phyloP scores from a whole-genome alignment of 2,797 vertebrate genomes.

The Synanceia verrucosa region DNA sequence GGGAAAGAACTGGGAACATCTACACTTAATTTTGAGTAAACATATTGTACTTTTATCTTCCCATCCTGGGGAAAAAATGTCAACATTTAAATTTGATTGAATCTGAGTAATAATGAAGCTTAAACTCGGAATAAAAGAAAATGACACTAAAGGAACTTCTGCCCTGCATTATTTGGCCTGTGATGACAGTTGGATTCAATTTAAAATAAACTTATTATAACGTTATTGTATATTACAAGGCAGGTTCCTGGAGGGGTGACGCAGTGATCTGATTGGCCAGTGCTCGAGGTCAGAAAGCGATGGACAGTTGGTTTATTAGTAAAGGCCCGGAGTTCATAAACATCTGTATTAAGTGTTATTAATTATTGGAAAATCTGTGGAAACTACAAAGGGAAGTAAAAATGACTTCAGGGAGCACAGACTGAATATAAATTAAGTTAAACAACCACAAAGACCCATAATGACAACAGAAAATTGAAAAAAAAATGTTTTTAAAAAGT shows the following conservation, averaged over 20 bases:
- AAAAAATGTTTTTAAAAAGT: background rate
- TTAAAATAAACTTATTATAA: background rate
- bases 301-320: background rate
- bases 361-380: background rate
- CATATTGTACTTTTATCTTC: background rate
- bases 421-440: background rate
- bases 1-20: constrained; percentile 3
- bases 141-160: background rate
- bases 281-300: background rate
- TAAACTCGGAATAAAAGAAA: constrained; percentile 22
- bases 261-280: background rate
- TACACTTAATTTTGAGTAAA: background rate
- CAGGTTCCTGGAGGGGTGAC: too few species aligned
- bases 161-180: background rate
- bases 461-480: background rate
- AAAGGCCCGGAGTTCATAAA: background rate
- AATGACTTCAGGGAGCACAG: background rate
- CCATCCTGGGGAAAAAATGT: background rate
- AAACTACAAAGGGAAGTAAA: background rate
- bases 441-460: background rate
- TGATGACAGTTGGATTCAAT: background rate
- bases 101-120: background rate
- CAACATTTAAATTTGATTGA: background rate
- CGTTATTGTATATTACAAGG: background rate
- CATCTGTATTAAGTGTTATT: background rate